A percentile compares a stretch with the other conserved stretches of the same genome.
Conservation (phyloP, 2,797 vertebrate species). For the Peromyscus nudipes region DNA sequence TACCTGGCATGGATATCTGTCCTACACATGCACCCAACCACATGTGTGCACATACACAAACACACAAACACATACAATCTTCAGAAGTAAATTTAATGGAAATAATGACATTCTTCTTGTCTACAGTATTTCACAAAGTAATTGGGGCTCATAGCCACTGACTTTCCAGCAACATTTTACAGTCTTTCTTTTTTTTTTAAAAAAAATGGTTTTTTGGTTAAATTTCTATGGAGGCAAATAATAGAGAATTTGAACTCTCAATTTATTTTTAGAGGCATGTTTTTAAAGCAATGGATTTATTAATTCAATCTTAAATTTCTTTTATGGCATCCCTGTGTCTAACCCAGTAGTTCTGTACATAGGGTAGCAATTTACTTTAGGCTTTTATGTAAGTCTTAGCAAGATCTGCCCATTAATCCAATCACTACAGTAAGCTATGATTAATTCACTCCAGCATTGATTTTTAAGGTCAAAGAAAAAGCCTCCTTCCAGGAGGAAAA, state of each 20-base stretch:
- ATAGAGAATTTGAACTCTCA: slow-evolving; percentile 15
- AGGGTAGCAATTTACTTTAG: slow-evolving; percentile 69
- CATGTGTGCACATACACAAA: neutral
- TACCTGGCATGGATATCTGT: neutral
- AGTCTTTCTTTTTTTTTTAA: neutral
- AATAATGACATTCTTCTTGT: neutral
- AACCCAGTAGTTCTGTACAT: neutral
- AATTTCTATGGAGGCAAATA: neutral
- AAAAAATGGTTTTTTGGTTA: slow-evolving; percentile 32
- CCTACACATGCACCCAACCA: too few species aligned
- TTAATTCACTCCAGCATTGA: slow-evolving; percentile 85
- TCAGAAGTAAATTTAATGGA: neutral
- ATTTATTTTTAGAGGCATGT: neutral
- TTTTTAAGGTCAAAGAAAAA: slow-evolving; percentile 82
- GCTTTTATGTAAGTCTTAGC: slow-evolving; percentile 72
- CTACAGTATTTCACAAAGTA: neutral
- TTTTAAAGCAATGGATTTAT: slow-evolving; percentile 43
- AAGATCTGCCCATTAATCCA: slow-evolving; percentile 75
- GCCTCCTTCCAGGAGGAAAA: slow-evolving; percentile 57
- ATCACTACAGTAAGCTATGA: slow-evolving; percentile 79
- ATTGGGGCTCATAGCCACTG: neutral
- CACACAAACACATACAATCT: neutral
- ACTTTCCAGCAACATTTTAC: neutral
- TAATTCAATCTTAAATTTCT: slow-evolving; percentile 50
- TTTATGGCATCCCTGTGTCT: neutral